Evolutionary conservation across 2,888 invertebrate genomes (phyloP).

Genomic region (Azorinus chamasolen): DNA sequence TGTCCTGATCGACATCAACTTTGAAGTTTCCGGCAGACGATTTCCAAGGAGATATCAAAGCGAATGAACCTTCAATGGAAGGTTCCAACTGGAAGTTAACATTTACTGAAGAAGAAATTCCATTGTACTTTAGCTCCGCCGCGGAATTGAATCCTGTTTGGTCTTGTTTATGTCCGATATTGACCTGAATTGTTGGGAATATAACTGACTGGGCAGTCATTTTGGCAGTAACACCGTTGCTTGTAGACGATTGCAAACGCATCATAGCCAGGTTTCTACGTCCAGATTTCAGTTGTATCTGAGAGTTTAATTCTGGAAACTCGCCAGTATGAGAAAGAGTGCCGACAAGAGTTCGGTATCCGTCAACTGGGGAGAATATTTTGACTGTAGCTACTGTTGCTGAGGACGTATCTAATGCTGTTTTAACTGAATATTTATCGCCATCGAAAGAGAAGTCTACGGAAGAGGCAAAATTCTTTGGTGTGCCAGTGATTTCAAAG

Average conservation of each 20-base stretch:
- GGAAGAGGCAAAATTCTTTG: constrained; percentile 12
- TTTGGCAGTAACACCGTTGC: constrained; percentile 13
- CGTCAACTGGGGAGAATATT: constrained; percentile 42
- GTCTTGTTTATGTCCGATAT: constrained; percentile 27
- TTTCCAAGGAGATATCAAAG: too few relatives aligned
- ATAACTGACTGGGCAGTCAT: constrained; percentile 23
- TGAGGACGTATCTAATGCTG: constrained; percentile 1
- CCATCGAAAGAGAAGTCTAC: constrained; percentile 18
- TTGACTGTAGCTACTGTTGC: constrained; percentile 25
- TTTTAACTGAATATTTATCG: constrained; percentile 34
- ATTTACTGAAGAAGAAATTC: constrained; percentile 18
- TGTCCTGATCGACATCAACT: background rate
- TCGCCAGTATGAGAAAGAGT: constrained; percentile 33
- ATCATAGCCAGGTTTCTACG: constrained; percentile 36
- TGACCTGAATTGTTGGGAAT: constrained; percentile 40
- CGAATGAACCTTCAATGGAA: background rate
- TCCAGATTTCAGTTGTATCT: constrained; percentile 31
- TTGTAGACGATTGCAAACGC: constrained; percentile 13
- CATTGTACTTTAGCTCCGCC: constrained; percentile 37
- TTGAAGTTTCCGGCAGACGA: constrained; percentile 3
- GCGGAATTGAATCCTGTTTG: constrained; percentile 35
- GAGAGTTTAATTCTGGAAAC: constrained; percentile 26
- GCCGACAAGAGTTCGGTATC: constrained; percentile 24
- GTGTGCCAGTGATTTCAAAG: constrained; percentile 38
- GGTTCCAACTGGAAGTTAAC: constrained; percentile 23